Percentiles rank a stretch among this genome's conserved stretches.
These are phyloP conservation scores for Zygothrica quintamaculata DNA, from an alignment of 2,888 invertebrate species.

Conservation along the genomic window DNA sequence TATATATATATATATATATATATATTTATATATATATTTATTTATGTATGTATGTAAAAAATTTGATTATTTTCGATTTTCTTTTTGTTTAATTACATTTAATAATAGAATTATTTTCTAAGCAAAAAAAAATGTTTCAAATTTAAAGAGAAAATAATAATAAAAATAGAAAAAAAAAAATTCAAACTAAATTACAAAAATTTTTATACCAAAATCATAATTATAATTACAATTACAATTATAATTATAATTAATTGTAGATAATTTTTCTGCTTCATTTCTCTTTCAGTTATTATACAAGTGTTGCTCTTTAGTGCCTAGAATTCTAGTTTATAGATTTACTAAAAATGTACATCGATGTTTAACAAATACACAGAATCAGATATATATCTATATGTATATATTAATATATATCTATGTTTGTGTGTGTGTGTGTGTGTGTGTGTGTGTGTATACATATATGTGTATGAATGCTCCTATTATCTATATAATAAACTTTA, in stretches of 20 bases:
- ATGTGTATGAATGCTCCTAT: constrained; percentile 19
- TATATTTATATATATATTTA: constrained; percentile 33
- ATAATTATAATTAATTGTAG: constrained; percentile 36
- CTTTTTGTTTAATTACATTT: constrained; percentile 64
- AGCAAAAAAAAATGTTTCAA: constrained; percentile 61
- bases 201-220: constrained; percentile 18
- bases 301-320: constrained; percentile 68
- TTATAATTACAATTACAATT: constrained; percentile 35
- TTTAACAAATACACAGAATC: constrained; percentile 65
- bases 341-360: constrained; percentile 72
- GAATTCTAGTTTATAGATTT: constrained; percentile 54
- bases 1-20: constrained; percentile 62
- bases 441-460: constrained; percentile 26
- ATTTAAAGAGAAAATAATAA: constrained; percentile 34
- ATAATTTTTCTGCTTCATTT: constrained; percentile 25
- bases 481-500: constrained; percentile 50
- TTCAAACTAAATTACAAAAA: constrained; percentile 29
- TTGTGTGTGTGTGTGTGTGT: constrained; percentile 23
- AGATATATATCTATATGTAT: constrained; percentile 17
- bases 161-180: constrained; percentile 35
- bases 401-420: constrained; percentile 20
- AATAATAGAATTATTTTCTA: constrained; percentile 69
- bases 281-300: constrained; percentile 58
- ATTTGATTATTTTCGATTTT: constrained; percentile 73
- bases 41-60: constrained; percentile 77